Evolutionary conservation across 1,140 invertebrate genomes (phyloP).

Genomic region (Wasmannia auropunctata): DNA sequence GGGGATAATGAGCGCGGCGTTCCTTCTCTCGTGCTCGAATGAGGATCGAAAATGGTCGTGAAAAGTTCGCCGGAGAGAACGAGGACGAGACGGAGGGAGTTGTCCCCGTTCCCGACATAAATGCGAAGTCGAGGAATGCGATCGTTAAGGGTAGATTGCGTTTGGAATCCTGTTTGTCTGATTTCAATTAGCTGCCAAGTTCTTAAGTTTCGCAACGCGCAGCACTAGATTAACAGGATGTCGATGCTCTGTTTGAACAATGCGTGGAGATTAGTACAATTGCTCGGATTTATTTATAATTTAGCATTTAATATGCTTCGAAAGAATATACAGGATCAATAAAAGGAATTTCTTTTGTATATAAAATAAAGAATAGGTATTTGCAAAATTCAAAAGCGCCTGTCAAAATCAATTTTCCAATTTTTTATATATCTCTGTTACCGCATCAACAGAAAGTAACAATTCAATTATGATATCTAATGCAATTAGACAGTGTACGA

Average conservation of each 20-base stretch:
- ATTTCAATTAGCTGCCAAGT: slow-evolving; percentile 51
- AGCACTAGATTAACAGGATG: slow-evolving; percentile 2
- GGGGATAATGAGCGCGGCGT: slow-evolving; percentile 79
- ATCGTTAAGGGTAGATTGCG: slow-evolving; percentile 55
- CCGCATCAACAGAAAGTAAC: neutral
- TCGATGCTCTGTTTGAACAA: neutral
- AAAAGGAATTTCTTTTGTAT: neutral
- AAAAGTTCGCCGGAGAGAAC: slow-evolving; percentile 49
- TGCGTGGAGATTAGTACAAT: neutral
- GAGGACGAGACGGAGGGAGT: slow-evolving; percentile 22
- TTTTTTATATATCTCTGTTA: neutral
- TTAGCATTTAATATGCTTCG: neutral
- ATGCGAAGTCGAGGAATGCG: slow-evolving; percentile 55
- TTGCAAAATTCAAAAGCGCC: neutral
- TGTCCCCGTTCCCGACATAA: slow-evolving; percentile 37
- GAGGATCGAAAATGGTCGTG: slow-evolving; percentile 67
- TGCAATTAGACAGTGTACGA: neutral
- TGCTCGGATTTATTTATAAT: neutral
- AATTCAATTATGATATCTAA: neutral
- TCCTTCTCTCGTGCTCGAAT: slow-evolving; percentile 63
- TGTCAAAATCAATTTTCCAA: neutral
- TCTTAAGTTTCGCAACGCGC: slow-evolving; percentile 33
- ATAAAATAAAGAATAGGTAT: neutral
- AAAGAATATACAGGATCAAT: too few species aligned
- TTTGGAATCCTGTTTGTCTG: slow-evolving; percentile 45